Base-by-base conservation (phyloP, 1,140 invertebrate species). In the Plodia interpunctella region DNA sequence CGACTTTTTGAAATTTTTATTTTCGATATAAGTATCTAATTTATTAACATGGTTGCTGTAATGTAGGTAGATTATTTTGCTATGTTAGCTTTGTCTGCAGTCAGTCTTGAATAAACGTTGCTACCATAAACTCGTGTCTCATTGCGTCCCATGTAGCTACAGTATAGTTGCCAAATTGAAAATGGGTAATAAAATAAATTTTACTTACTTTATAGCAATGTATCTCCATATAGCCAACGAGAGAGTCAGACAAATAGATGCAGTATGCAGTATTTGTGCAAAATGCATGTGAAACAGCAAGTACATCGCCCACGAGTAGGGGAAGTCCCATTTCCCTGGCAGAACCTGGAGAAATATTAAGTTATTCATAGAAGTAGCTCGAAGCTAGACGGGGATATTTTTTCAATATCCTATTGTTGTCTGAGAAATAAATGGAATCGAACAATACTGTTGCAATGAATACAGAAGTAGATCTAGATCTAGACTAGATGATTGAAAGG, bases 171-270 rank as follows among this genome's bases (percentile, higher is more conserved):
- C 2, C 2, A 25, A 2, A 2, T 25, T 25, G 21, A 25, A 25
- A 25, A 9, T 32, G 10, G 30, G 11, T 32, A 32, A 4, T 1
- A 49, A 19, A 30, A 17, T 30, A n/a, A n/a, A 35, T 30, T 30
- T 55, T 57, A 79, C 85, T 83, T 68, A 90, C 89, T 88, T 88
- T 62, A 90, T 90, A 49, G 89, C 89, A 5, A 90, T 66, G 50
- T 90, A 90, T 86, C 89, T 83, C 88, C 89, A 90, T 9, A 97
- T 92, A 9, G 97, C 96, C 49, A 97, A 79, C 0, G 94, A 94
- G 0, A 98, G 92, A 0, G 96, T 97, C 61, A 97, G 89, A 77
- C 95, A 97, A 61, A 97, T 97, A n/a, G 96, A 96, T 17, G 96
- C 94, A 0, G 96, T 97, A 78, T 98, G 97, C 49, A 96, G 88